These are phyloP conservation scores for Pituophis catenifer DNA, from an alignment of 2,113 vertebrate genomes.

Conservation along the genomic window DNA sequence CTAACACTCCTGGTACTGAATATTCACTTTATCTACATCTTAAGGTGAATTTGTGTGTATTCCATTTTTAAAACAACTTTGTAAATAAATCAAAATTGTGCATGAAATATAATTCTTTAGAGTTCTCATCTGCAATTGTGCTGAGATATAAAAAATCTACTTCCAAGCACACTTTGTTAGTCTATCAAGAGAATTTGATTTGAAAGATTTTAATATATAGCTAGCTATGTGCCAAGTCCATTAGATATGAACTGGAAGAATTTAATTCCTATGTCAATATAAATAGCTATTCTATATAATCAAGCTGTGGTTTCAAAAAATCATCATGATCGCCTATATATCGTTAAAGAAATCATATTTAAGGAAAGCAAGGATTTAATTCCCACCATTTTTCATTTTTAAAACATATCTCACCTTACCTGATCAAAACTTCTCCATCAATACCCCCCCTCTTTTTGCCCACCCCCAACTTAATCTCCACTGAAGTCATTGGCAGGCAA, in stretches of 20 bases:
- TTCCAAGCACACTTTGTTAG: neutral
- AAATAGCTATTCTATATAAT: slow-evolving; percentile 13
- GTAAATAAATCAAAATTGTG: neutral
- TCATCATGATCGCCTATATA: neutral
- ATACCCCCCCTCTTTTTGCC: neutral
- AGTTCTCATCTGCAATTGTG: neutral
- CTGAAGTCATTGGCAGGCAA: slow-evolving; percentile 14
- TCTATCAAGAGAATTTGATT: neutral
- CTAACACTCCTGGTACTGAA: neutral
- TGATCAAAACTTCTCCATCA: slow-evolving; percentile 30
- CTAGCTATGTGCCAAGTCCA: slow-evolving; percentile 10
- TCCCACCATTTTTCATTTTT: neutral
- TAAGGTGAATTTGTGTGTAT: neutral
- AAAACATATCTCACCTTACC: slow-evolving; percentile 25
- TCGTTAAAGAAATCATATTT: slow-evolving; percentile 25
- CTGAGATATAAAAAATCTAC: neutral
- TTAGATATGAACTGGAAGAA: slow-evolving; percentile 27
- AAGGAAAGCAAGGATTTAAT: slow-evolving; percentile 21
- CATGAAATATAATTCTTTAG: neutral
- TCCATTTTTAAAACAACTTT: neutral
- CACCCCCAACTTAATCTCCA: slow-evolving; percentile 23
- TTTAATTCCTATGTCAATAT: slow-evolving; percentile 36
- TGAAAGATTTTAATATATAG: slow-evolving; percentile 39
- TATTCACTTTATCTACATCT: neutral
- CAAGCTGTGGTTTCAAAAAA: slow-evolving; percentile 15